Evolutionary conservation across 2,797 vertebrate species (phyloP), one percentile per base, ranked within the genome.

Genomic region (Anguilla marmorata): DNA sequence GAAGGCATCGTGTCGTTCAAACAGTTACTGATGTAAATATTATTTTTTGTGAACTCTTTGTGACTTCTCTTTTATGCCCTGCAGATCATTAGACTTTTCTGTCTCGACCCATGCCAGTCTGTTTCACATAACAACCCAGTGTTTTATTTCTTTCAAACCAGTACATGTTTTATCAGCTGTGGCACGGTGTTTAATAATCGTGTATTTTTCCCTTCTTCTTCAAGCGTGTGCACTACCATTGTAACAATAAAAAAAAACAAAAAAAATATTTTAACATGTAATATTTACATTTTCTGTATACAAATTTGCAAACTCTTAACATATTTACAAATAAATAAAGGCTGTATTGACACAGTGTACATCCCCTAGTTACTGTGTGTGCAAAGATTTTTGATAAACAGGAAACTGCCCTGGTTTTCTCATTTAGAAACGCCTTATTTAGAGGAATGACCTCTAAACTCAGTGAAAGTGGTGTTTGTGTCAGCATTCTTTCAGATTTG

Each of bases 241-340:
- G 89, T 92, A 90, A 91, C 91, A 89, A 90, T 58, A 85, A 86
- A 84, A 90, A 89, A 89, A 90, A 89, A 89, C 85, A 90, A 19
- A 50, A 72, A 86, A 74, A 52, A 89, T 89, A 93, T 92, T 87
- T 92, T 1, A 88, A 92, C 88, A 90, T 30, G 60, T 82, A 85
- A 54, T 92, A 93, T 94, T 92, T 91, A 95, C 94, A 95, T 89
- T 56, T 2, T 89, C 89, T 90, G 84, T 69, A 72, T 89, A 89
- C 86, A 89, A 63, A 88, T 63, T 85, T 87, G 27, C 19, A 72
- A 94, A 90, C 91, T 74, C 74, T 41, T 88, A 80, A 83, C 30
- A 66, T 88, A 93, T 93, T 86, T 94, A 94, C 91, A 96, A 93
- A 95, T 94, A 95, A 94, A 94, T 94, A 94, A 88, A 91, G 56